Evolutionary conservation across 2,113 vertebrate genomes (phyloP).

Genomic region (Scopus umbretta): DNA sequence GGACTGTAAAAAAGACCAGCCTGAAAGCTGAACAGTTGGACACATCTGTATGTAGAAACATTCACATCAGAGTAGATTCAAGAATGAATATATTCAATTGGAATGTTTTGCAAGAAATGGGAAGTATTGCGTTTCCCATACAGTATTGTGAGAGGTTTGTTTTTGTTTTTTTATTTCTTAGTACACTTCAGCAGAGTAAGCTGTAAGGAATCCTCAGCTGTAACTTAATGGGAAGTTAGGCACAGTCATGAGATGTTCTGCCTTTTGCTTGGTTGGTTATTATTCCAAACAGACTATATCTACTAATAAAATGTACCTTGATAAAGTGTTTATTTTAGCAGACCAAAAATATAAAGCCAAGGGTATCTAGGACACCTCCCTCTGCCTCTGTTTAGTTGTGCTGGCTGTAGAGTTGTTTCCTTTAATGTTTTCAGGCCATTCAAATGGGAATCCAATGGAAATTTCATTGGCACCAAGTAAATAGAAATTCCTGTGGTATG

Average conservation of each 20-base stretch:
- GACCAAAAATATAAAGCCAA: neutral
- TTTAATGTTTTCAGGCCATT: neutral
- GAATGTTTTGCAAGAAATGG: neutral
- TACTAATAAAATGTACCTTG: neutral
- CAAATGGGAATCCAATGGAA: neutral
- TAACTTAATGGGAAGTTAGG: neutral
- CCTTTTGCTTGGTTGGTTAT: neutral
- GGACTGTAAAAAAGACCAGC: slow-evolving; percentile 7
- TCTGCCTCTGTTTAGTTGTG: neutral
- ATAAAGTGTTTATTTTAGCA: neutral
- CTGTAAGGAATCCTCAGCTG: neutral
- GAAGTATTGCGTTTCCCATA: neutral
- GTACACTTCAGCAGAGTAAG: neutral
- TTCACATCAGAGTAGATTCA: neutral
- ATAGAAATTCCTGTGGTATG: neutral
- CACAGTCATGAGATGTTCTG: neutral
- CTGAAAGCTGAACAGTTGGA: slow-evolving; percentile 62
- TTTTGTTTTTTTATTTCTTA: neutral
- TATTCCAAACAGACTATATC: neutral
- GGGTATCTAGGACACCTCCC: neutral
- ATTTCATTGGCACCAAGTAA: neutral
- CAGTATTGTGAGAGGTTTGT: neutral
- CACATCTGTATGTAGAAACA: neutral
- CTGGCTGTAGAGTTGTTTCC: neutral
- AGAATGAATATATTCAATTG: neutral